These are phyloP conservation scores for Trachythela sp. DNA, from an alignment of 64 coral and sea anemone species.

Conservation along the genomic window DNA sequence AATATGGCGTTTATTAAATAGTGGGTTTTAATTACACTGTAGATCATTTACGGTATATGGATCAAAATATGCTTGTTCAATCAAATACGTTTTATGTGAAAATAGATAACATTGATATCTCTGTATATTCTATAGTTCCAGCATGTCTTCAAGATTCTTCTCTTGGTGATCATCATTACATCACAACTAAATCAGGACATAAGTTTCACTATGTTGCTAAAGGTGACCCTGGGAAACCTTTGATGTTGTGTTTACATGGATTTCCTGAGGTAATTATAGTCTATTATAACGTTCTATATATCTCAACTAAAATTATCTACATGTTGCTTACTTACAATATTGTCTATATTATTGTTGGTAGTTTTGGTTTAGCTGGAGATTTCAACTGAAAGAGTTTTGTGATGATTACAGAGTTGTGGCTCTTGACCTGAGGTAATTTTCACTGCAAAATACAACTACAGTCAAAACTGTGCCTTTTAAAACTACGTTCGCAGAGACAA, in stretches of 20 bases:
- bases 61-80: no score
- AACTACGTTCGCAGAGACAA: no score
- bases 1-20: no score
- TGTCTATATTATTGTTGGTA: not conserved
- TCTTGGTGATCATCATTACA: slow-evolving; percentile 66
- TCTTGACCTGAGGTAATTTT: slow-evolving; percentile 68
- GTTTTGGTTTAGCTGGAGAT: slow-evolving; percentile 88
- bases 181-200: slow-evolving; percentile 66
- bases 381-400: slow-evolving; percentile 73
- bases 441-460: no score
- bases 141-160: slow-evolving; percentile 52
- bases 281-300: no score
- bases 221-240: slow-evolving; percentile 54
- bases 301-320: no score
- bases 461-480: no score
- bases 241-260: slow-evolving; percentile 81
- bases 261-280: slow-evolving; percentile 86
- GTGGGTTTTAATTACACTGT: no score
- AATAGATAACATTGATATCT: no score
- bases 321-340: not conserved
- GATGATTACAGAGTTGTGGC: slow-evolving; percentile 62
- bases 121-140: slow-evolving; percentile 29
- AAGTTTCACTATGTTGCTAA: slow-evolving; percentile 83
- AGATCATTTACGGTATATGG: no score
- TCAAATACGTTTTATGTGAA: no score